Percentiles rank a stretch among this genome's conserved stretches.
These are phyloP conservation scores for Trichonephila clavata DNA, from an alignment of 1,140 invertebrate genomes.

Conservation along the genomic window DNA sequence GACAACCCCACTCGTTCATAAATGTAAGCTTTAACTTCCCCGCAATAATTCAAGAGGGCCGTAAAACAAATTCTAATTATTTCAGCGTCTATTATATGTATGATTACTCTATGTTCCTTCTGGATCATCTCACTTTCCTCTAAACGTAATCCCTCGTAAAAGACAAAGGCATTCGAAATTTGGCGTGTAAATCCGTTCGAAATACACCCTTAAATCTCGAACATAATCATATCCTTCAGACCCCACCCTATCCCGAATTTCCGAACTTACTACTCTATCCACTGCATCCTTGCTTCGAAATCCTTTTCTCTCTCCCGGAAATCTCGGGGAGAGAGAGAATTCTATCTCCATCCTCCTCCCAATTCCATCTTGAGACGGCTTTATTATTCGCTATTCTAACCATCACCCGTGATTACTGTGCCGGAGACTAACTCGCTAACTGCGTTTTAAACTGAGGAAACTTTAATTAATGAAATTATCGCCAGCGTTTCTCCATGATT, in stretches of 20 bases:
- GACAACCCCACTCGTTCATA: neutral
- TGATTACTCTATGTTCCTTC: neutral
- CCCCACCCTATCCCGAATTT: neutral
- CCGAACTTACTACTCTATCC: neutral
- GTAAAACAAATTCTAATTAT: slow-evolving; percentile 28
- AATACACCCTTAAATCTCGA: neutral
- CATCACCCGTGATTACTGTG: slow-evolving; percentile 30
- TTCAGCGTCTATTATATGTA: neutral
- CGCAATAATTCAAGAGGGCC: neutral
- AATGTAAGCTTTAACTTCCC: neutral
- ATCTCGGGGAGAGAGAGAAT: neutral
- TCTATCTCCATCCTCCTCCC: neutral
- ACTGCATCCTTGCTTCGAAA: neutral
- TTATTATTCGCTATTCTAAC: slow-evolving; percentile 45
- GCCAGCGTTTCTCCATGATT: slow-evolving; percentile 45
- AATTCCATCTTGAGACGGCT: neutral
- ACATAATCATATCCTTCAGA: neutral
- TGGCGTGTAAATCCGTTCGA: neutral
- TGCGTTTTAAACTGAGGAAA: slow-evolving; percentile 38
- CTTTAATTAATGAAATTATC: slow-evolving; percentile 60
- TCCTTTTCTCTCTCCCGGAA: neutral
- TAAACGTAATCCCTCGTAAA: neutral
- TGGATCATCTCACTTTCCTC: neutral
- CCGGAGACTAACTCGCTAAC: slow-evolving; percentile 15
- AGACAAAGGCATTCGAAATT: neutral